These are phyloP conservation scores for Apamea epomidion DNA, from an alignment of 2,888 invertebrate genomes.

Conservation along the genomic window DNA sequence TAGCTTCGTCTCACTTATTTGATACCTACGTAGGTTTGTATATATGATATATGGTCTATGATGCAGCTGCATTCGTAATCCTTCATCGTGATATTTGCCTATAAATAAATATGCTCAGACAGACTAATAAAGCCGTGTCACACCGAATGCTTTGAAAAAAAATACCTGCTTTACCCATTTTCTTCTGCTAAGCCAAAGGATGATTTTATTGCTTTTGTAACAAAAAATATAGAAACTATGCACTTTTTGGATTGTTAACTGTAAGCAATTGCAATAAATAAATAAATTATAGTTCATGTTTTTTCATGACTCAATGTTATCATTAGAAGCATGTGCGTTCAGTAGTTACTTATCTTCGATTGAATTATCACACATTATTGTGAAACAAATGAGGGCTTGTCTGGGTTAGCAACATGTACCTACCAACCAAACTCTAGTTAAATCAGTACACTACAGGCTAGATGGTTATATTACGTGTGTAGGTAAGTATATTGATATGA, in stretches of 20 bases:
- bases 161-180: neutral
- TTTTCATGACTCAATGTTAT: neutral
- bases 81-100: constrained; percentile 22
- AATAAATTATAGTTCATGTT: neutral
- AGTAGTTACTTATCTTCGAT: constrained; percentile 1
- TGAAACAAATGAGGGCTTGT: constrained; percentile 28
- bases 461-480: neutral
- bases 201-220: neutral
- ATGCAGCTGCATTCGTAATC: constrained; percentile 14
- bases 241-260: neutral
- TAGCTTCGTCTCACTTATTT: neutral
- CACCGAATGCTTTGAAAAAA: neutral
- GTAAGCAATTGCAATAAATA: neutral
- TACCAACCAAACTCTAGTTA: constrained; percentile 16
- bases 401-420: constrained; percentile 14
- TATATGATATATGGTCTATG: constrained; percentile 14
- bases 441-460: constrained; percentile 20
- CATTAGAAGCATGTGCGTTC: neutral
- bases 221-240: neutral
- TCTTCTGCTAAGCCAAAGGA: neutral
- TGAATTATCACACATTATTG: constrained; percentile 14
- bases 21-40: constrained; percentile 20
- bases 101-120: constrained; percentile 12
- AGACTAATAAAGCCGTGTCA: neutral
- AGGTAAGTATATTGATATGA: constrained; percentile 30